Conservation (phyloP, 2,797 vertebrate genomes). For the Urophycis tenuis region DNA sequence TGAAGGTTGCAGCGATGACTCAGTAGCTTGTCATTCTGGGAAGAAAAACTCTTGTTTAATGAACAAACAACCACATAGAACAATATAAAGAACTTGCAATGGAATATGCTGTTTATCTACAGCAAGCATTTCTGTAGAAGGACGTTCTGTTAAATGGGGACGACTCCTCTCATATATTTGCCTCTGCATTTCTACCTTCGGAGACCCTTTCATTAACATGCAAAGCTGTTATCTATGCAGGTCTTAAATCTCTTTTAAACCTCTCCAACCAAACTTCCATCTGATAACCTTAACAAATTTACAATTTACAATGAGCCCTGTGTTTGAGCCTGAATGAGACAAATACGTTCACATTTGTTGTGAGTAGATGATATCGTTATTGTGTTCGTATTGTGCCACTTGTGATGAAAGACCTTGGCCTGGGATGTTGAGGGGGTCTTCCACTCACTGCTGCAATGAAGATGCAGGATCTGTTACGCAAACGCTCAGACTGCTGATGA, state of each 20-base stretch:
- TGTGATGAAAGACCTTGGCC: not conserved
- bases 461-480: no score
- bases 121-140: not conserved
- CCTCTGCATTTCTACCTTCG: not conserved
- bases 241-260: no score
- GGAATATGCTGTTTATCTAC: no score
- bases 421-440: not conserved
- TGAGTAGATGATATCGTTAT: not conserved
- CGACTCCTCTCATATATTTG: not conserved
- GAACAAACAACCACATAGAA: no score
- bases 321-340: not conserved
- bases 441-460: no score
- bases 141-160: not conserved
- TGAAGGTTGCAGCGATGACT: no score
- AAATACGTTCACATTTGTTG: not conserved
- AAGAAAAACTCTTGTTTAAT: no score
- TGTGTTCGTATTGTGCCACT: not conserved
- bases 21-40: no score
- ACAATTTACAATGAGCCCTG: not conserved
- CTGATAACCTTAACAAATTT: not conserved
- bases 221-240: not conserved
- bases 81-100: no score
- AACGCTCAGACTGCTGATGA: no score
- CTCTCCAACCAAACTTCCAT: not conserved
- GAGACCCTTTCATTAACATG: not conserved